Conservation (phyloP, 2,113 vertebrate species). For the Orientallactaga bullata region DNA sequence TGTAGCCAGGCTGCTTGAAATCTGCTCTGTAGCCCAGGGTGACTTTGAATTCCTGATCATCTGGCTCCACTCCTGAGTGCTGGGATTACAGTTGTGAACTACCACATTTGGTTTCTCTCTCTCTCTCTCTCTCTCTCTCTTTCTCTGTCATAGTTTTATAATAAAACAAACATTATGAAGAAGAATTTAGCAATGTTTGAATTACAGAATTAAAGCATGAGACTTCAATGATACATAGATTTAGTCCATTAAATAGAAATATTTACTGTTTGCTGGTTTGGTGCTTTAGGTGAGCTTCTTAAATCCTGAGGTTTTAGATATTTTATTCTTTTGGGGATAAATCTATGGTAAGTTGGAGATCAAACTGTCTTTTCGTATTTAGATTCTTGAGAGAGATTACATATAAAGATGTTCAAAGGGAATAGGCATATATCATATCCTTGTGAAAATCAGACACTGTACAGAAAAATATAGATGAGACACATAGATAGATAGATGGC, state of each 20-base stretch:
- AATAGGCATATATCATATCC: neutral
- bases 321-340: constrained; percentile 20
- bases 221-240: neutral
- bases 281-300: constrained; percentile 13
- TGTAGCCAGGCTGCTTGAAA: too few species aligned
- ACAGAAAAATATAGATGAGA: neutral
- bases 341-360: neutral
- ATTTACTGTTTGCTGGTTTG: neutral
- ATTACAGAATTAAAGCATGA: neutral
- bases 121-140: too few species aligned
- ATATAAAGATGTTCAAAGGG: neutral
- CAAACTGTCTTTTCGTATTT: constrained; percentile 32
- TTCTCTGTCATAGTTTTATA: too few species aligned
- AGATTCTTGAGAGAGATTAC: neutral
- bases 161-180: neutral
- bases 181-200: neutral
- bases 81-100: too few species aligned
- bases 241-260: neutral
- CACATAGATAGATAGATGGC: neutral
- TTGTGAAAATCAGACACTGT: neutral
- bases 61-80: too few species aligned
- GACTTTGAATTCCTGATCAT: too few species aligned
- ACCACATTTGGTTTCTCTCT: too few species aligned
- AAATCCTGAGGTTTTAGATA: neutral
- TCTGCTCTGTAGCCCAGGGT: too few species aligned